Percentiles rank a stretch among this genome's conserved stretches.
phyloP scores from a whole-genome alignment of 2,888 invertebrate genomes.

The Gibbula magus region DNA sequence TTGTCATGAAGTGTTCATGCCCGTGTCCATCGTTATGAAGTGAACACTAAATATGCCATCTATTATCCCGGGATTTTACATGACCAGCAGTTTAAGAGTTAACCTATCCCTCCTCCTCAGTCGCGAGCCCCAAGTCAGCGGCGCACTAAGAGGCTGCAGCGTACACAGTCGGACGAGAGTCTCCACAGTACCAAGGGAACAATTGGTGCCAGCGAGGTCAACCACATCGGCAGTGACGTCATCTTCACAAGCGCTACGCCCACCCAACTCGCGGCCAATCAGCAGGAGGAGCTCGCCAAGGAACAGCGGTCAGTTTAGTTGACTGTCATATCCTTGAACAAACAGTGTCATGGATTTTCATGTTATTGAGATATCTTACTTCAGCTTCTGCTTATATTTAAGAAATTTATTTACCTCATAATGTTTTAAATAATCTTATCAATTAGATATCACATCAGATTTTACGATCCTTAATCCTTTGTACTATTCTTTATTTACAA shows the following conservation, averaged over 20 bases:
- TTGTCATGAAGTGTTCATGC: no score
- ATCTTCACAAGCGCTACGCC: constrained; percentile 79
- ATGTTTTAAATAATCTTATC: no score
- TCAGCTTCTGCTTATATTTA: no score
- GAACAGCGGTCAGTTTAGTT: constrained; percentile 77
- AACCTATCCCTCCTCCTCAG: not conserved
- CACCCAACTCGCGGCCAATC: constrained; percentile 79
- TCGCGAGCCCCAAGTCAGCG: constrained; percentile 28
- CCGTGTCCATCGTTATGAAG: no score
- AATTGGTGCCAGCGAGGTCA: constrained; percentile 23
- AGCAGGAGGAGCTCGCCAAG: constrained; percentile 79
- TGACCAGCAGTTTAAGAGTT: no score
- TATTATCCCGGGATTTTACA: no score
- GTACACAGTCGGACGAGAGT: constrained; percentile 73
- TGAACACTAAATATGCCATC: no score
- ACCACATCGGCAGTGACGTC: constrained; percentile 49
- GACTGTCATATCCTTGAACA: not conserved
- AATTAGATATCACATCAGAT: no score
- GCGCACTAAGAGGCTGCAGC: constrained; percentile 64
- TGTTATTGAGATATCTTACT: no score
- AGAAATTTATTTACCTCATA: no score
- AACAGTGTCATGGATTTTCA: not conserved
- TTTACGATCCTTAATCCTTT: no score
- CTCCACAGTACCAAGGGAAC: constrained; percentile 65
- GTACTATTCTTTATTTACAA: no score